Conservation (phyloP, 2,888 invertebrate species). For the Rhodophaea formosa region DNA sequence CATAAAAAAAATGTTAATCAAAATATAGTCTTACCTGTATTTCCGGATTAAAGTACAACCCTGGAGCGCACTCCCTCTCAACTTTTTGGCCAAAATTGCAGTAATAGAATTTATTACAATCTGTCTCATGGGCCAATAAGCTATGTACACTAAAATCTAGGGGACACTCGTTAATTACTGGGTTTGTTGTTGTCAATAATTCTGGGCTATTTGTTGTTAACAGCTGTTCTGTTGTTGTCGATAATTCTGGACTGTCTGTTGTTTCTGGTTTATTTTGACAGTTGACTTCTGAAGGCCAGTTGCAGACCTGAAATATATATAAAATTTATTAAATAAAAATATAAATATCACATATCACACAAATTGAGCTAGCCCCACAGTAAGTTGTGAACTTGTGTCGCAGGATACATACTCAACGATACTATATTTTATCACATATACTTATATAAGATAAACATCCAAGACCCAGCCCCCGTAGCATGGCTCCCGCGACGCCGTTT, state of each 20-base stretch:
- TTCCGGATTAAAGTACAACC: constrained; percentile 34
- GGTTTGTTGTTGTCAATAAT: no score
- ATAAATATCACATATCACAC: no score
- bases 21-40: constrained; percentile 35
- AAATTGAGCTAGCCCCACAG: no score
- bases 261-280: constrained; percentile 9
- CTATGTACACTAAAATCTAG: constrained; percentile 34
- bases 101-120: constrained; percentile 44
- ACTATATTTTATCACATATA: no score
- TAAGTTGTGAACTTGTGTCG: no score
- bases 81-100: constrained; percentile 41
- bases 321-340: neutral
- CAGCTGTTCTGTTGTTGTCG: neutral
- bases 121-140: constrained; percentile 40
- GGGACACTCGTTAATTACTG: constrained; percentile 39
- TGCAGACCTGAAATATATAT: constrained; percentile 21
- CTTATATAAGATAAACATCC: no score
- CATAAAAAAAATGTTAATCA: no score
- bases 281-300: constrained; percentile 22
- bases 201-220: neutral
- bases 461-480: no score
- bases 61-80: constrained; percentile 31
- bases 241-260: neutral
- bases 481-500: no score
- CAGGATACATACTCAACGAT: no score